Evolutionary conservation across 2,113 vertebrate genomes (phyloP).

Genomic region (Peucedramus taeniatus): DNA sequence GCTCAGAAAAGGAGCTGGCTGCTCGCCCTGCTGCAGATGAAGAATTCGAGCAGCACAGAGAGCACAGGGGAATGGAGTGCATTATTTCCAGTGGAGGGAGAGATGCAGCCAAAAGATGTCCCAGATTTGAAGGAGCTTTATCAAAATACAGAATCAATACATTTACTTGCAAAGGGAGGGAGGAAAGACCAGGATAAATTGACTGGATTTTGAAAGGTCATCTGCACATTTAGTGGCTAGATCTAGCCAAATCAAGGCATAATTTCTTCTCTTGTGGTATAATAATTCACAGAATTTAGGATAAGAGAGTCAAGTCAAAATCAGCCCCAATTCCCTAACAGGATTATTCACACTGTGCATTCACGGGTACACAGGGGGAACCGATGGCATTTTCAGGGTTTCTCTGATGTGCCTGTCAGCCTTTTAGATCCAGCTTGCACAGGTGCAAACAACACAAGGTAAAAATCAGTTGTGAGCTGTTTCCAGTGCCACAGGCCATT

Average conservation of each 20-base stretch:
- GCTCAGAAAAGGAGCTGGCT: constrained; percentile 70
- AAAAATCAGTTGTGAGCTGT: background rate
- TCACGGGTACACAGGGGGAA: background rate
- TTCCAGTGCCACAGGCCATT: background rate
- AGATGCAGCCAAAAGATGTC: background rate
- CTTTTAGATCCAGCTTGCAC: background rate
- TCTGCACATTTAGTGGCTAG: background rate
- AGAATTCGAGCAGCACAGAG: background rate
- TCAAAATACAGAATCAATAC: background rate
- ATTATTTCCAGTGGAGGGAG: background rate
- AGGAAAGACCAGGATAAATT: background rate
- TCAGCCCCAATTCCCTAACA: background rate
- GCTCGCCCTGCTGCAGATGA: constrained; percentile 30
- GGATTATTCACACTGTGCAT: background rate
- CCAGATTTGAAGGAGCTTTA: background rate
- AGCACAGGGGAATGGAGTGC: background rate
- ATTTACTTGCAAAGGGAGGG: background rate
- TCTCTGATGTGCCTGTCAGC: background rate
- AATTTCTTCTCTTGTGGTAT: background rate
- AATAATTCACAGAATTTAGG: background rate
- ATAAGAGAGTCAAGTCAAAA: background rate
- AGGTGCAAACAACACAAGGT: background rate
- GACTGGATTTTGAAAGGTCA: background rate
- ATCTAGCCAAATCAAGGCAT: background rate
- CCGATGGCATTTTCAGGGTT: background rate